Conservation (phyloP, 2,113 vertebrate species). For the Eidolon helvum region DNA sequence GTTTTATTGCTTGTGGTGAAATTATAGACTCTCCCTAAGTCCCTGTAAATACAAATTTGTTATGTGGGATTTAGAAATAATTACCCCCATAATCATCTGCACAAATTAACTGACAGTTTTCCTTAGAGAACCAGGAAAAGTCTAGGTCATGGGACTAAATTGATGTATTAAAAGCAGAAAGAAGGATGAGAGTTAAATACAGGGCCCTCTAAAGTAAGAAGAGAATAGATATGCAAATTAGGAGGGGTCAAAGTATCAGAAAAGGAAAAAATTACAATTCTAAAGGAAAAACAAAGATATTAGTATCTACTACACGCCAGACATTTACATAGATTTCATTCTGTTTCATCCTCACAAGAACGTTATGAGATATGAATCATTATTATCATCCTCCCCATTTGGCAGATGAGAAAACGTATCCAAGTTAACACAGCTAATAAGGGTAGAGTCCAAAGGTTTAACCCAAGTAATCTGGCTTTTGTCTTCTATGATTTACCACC, state of each 20-base stretch:
- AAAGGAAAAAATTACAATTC: background rate
- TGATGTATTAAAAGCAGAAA: background rate
- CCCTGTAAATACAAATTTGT: slow-evolving; percentile 11
- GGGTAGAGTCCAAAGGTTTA: background rate
- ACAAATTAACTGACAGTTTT: slow-evolving; percentile 20
- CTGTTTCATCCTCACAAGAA: background rate
- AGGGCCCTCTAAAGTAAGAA: background rate
- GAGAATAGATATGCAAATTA: background rate
- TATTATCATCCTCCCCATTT: background rate
- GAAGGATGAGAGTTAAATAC: background rate
- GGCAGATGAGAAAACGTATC: background rate
- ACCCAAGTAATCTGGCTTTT: background rate
- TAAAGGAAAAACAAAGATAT: background rate
- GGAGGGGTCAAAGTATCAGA: background rate
- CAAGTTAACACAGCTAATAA: background rate
- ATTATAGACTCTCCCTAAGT: background rate
- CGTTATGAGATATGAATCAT: background rate
- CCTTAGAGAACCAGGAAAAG: slow-evolving; percentile 3
- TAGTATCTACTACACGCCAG: background rate
- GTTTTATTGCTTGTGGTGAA: background rate
- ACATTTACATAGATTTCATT: background rate
- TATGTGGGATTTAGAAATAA: background rate
- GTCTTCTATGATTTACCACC: background rate
- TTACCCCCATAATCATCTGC: background rate
- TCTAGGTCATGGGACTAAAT: background rate